Evolutionary conservation across 2,113 vertebrate species (phyloP).

Genomic region (Apteryx owenii): DNA sequence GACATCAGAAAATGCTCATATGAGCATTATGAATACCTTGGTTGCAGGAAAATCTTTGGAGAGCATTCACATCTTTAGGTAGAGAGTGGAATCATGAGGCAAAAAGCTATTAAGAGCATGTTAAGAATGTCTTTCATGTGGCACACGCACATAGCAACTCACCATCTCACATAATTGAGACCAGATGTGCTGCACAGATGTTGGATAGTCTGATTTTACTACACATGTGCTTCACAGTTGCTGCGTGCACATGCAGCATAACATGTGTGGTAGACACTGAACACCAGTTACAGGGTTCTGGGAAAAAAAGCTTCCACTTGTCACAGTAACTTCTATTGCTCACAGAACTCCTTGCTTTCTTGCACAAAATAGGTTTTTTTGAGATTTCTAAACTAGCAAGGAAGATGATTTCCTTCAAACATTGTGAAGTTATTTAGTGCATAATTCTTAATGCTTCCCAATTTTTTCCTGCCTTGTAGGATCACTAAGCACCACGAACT

Average conservation of each 20-base stretch:
- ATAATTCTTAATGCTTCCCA: background rate
- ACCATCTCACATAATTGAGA: background rate
- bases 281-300: background rate
- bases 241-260: background rate
- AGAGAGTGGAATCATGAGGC: background rate
- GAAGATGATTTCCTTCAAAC: background rate
- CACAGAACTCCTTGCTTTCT: background rate
- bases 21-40: background rate
- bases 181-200: constrained; percentile 23
- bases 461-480: background rate
- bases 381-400: background rate
- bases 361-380: background rate
- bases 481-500: background rate
- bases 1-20: background rate
- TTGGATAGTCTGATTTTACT: background rate
- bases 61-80: background rate
- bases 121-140: background rate
- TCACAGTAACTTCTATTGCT: background rate
- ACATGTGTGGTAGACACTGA: background rate
- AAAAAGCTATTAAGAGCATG: background rate
- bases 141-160: background rate
- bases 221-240: background rate
- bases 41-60: background rate
- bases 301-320: constrained; percentile 28
- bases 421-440: background rate